Evolutionary conservation across 2,113 vertebrate species (phyloP), one percentile per base, ranked within the genome.

Genomic region (Fregata magnificens): DNA sequence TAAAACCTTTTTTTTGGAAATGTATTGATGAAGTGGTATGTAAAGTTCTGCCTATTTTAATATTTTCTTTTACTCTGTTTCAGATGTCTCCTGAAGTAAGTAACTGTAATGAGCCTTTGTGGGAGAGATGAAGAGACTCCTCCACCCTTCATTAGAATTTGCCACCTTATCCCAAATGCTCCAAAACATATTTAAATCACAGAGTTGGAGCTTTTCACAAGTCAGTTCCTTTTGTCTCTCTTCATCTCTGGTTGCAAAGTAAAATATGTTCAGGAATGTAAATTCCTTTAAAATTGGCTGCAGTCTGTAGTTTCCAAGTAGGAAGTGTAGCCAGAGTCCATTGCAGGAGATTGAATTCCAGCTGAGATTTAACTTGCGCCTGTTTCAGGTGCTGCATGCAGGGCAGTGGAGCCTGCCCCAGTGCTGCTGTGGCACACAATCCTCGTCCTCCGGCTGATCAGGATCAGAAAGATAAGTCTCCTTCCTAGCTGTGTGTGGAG

Each of bases 241-340:
- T 70, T 90, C 66, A 21, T 90, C 76, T 95, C 53, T 62, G 49
- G 24, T 73, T 95, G 88, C 91, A 86, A 77, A 80, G 49, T 56
- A 74, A 59, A 85, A 82, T 90, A 73, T 52, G 70, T 89, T 62
- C 17, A 58, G 73, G 90, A 93, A 90, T 76, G 74, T 82, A 76
- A 92, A 94, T 93, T 82, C 90, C 74, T 94, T 74, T 65, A 40
- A 21, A 77, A 80, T 81, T 80, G 94, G 82, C 94, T 90, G 88
- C 79, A 62, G 69, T 20, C 32, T 28, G 34, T 47, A 73, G 73
- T 92, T 79, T 90, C 93, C 88, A 61, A 62, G 88, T 77, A 11
- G 91, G 76, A 80, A 71, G 70, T 36, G 82, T 90, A 93, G 84
- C 65, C 90, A 91, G 88, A 93, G 90, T 47, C 44, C 34, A 2